Percentiles rank a stretch among this genome's conserved stretches.
Conservation (phyloP, 2,888 invertebrate species). For the Graphium colonna region DNA sequence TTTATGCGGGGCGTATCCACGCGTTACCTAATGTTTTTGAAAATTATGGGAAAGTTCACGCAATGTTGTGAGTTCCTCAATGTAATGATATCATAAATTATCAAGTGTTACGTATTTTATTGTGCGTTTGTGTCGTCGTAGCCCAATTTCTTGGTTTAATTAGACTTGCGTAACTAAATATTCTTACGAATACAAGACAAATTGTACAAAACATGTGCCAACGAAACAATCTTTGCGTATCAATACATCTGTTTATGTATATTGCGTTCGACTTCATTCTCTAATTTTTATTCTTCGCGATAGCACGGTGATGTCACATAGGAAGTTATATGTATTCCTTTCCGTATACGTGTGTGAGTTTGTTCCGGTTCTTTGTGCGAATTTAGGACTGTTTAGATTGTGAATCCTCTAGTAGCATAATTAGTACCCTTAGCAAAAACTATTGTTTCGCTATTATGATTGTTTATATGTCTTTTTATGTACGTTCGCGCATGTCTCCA, state of each 20-base stretch:
- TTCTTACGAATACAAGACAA: not conserved
- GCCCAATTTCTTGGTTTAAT: not conserved
- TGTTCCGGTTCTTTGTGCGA: constrained; percentile 6
- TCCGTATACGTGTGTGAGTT: constrained; percentile 10
- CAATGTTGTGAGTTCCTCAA: constrained; percentile 30
- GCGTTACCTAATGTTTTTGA: constrained; percentile 25
- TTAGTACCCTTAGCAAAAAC: no score
- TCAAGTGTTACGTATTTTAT: constrained; percentile 25
- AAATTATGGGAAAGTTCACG: constrained; percentile 40
- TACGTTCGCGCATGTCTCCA: no score
- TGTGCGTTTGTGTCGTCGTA: constrained; percentile 7
- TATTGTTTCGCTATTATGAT: no score
- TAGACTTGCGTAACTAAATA: constrained; percentile 1
- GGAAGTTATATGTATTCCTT: constrained; percentile 9
- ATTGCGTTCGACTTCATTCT: no score
- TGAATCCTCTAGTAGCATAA: no score
- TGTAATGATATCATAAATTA: constrained; percentile 33
- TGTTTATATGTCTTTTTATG: no score
- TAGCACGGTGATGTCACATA: constrained; percentile 16
- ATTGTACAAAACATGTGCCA: not conserved
- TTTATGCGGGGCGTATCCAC: no score
- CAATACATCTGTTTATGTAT: not conserved
- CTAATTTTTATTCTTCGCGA: constrained; percentile 11
- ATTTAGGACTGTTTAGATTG: not conserved
- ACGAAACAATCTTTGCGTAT: not conserved